phyloP scores from a whole-genome alignment of 2,888 invertebrate species.

The Nomada fucata region DNA sequence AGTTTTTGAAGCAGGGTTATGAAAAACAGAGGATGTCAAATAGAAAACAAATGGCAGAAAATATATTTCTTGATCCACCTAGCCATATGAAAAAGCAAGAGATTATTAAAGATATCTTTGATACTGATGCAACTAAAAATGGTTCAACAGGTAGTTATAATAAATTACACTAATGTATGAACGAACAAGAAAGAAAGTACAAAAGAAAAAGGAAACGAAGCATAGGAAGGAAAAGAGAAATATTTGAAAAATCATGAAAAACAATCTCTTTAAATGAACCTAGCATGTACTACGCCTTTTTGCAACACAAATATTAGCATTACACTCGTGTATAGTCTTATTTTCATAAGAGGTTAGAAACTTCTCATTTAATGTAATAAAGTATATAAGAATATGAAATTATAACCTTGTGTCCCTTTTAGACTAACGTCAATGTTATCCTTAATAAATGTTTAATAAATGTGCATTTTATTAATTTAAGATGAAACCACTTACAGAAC shows the following conservation, averaged over 20 bases:
- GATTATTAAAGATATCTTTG: constrained; percentile 78
- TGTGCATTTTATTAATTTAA: constrained; percentile 2
- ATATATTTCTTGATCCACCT: constrained; percentile 79
- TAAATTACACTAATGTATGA: constrained; percentile 72
- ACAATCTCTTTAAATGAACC: constrained; percentile 37
- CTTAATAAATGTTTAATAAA: constrained; percentile 9
- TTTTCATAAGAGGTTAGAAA: constrained; percentile 31
- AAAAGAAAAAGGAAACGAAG: not conserved
- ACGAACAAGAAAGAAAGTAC: constrained; percentile 1
- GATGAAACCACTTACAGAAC: not conserved
- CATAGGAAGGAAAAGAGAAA: not conserved
- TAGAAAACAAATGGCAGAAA: constrained; percentile 80
- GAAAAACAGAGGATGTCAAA: constrained; percentile 67
- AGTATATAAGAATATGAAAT: constrained; percentile 39
- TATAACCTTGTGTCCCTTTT: constrained; percentile 10
- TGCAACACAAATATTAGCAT: constrained; percentile 39
- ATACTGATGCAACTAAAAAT: constrained; percentile 72
- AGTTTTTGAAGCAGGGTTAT: constrained; percentile 67
- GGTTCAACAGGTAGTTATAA: constrained; percentile 73
- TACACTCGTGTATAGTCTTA: constrained; percentile 11
- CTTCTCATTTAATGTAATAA: constrained; percentile 50
- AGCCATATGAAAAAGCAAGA: constrained; percentile 77
- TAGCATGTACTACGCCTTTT: constrained; percentile 48
- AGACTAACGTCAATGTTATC: constrained; percentile 12
- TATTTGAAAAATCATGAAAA: constrained; percentile 19